A percentile compares a stretch with the other conserved stretches of the same genome.
Evolutionary conservation across 2,113 vertebrate species (phyloP).

Genomic region (Neomonachus schauinslandi): DNA sequence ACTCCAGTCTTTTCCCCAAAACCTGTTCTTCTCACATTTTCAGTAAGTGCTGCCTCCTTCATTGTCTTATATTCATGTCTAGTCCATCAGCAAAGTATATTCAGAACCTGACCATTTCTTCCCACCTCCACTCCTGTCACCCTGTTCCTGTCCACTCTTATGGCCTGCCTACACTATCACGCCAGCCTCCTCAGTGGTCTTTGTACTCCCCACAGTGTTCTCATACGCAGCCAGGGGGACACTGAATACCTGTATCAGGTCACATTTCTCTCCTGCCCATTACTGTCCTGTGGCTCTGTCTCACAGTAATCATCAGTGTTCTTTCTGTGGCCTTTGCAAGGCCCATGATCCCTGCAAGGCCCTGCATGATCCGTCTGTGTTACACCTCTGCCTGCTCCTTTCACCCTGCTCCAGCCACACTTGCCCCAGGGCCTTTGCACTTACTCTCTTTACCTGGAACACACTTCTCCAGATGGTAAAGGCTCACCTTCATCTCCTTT

Average conservation of each 20-base stretch:
- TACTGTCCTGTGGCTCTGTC: background rate
- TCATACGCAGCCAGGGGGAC: background rate
- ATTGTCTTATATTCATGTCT: background rate
- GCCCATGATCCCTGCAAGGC: background rate
- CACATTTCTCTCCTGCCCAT: background rate
- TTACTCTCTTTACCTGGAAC: background rate
- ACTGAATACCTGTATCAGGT: background rate
- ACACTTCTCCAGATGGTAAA: background rate
- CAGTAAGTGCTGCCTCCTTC: background rate
- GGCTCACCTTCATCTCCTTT: background rate
- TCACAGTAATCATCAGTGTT: background rate
- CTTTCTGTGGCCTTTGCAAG: background rate
- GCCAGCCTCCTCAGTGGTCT: background rate
- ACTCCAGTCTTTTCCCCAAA: background rate
- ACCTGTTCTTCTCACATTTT: background rate
- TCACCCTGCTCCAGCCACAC: background rate
- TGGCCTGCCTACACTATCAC: background rate
- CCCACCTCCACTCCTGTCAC: background rate
- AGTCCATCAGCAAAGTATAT: background rate
- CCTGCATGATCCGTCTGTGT: background rate
- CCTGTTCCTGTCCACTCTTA: background rate
- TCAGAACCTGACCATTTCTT: constrained; percentile 5
- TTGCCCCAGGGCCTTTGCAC: background rate
- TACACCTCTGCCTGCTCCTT: background rate
- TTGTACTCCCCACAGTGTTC: background rate